Conservation (phyloP, 1,140 invertebrate genomes). For the Cyphomyrmex costatus region DNA sequence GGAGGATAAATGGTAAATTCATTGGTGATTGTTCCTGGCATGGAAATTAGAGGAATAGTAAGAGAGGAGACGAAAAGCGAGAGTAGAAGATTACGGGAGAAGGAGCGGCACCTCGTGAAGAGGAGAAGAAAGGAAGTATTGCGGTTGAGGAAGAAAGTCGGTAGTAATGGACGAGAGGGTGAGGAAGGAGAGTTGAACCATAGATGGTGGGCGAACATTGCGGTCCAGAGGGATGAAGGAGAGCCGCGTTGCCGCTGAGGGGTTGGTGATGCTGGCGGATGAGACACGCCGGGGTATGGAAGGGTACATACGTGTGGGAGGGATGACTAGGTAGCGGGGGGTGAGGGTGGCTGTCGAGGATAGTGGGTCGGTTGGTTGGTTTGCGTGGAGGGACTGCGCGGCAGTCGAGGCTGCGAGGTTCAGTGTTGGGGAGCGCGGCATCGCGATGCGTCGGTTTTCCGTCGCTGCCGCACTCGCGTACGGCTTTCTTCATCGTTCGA, state of each 20-base stretch:
- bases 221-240: constrained; percentile 80
- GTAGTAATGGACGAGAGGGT: constrained; percentile 15
- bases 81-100: constrained; percentile 58
- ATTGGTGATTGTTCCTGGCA: constrained; percentile 51
- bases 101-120: constrained; percentile 58
- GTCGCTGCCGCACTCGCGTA: constrained; percentile 78
- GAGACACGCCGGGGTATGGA: constrained; percentile 64
- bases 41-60: neutral
- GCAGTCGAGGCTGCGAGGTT: constrained; percentile 83
- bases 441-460: constrained; percentile 84
- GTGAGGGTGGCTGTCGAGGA: constrained; percentile 77
- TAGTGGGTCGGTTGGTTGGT: constrained; percentile 80
- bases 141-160: constrained; percentile 62
- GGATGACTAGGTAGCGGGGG: constrained; percentile 73
- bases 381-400: constrained; percentile 85
- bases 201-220: constrained; percentile 79
- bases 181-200: constrained; percentile 54
- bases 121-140: constrained; percentile 41
- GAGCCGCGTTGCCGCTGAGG: constrained; percentile 58
- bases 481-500: constrained; percentile 70
- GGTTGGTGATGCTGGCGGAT: constrained; percentile 69
- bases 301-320: constrained; percentile 68
- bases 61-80: constrained; percentile 5
- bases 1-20: constrained; percentile 12
- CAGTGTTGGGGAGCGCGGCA: constrained; percentile 84